phyloP scores from a whole-genome alignment of 2,797 vertebrate genomes.

The Ceyx erithaca region DNA sequence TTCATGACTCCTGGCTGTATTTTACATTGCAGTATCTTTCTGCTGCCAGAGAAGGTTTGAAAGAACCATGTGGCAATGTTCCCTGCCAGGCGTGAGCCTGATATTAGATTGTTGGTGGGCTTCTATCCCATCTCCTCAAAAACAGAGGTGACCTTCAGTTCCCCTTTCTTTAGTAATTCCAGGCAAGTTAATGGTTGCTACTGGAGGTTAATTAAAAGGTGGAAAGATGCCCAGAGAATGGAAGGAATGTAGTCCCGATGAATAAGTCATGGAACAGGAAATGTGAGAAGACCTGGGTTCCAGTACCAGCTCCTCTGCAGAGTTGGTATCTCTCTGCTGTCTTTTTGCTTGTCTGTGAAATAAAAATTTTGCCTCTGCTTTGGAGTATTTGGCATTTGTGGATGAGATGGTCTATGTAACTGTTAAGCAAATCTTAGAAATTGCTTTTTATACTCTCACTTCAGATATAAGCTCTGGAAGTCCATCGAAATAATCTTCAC shows the following conservation, averaged over 20 bases:
- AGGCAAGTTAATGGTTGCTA: constrained; percentile 35
- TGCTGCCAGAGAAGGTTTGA: constrained; percentile 47
- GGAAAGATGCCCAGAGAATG: constrained; percentile 32
- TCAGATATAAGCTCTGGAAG: neutral
- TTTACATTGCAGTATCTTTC: constrained; percentile 23
- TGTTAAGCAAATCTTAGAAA: neutral
- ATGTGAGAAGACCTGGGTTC: neutral
- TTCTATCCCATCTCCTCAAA: constrained; percentile 46
- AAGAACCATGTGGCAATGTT: constrained; percentile 4
- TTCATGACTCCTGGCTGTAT: constrained; percentile 50
- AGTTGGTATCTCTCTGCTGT: neutral
- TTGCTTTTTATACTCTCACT: neutral
- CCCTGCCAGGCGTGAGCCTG: constrained; percentile 31
- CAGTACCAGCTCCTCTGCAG: neutral
- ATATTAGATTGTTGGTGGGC: constrained; percentile 29
- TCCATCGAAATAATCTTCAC: neutral
- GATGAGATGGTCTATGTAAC: neutral
- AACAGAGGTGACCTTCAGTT: constrained; percentile 38
- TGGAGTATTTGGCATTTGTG: neutral
- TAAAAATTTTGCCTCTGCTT: neutral
- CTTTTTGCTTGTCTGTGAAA: neutral
- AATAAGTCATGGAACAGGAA: constrained; percentile 25
- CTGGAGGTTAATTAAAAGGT: constrained; percentile 45
- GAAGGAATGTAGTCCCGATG: neutral
- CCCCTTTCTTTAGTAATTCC: constrained; percentile 28